Percentiles rank a stretch among this genome's conserved stretches.
These are phyloP conservation scores for Sebastes jordani DNA, from an alignment of 2,797 vertebrate species.

Conservation along the genomic window DNA sequence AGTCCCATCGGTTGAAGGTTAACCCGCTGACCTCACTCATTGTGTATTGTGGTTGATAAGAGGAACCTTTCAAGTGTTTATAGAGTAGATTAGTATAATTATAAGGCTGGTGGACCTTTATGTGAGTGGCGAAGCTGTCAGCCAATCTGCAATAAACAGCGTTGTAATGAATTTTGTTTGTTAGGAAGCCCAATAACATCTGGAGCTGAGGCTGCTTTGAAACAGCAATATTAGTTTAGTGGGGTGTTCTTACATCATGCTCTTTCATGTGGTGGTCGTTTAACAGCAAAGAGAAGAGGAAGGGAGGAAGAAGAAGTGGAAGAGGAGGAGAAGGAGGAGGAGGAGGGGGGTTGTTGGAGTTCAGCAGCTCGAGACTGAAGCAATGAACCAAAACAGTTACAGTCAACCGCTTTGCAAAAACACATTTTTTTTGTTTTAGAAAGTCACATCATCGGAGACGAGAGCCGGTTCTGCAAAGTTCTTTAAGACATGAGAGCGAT, in stretches of 20 bases:
- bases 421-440: slow-evolving; percentile 22
- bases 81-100: slow-evolving; percentile 63
- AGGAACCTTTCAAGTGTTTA: slow-evolving; percentile 67
- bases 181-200: slow-evolving; percentile 59
- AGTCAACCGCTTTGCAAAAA: slow-evolving; percentile 43
- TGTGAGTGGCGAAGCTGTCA: slow-evolving; percentile 24
- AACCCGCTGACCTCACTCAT: slow-evolving; percentile 49
- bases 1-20: slow-evolving; percentile 42
- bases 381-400: slow-evolving; percentile 58
- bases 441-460: slow-evolving; percentile 23
- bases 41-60: slow-evolving; percentile 56
- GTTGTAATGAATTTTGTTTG: slow-evolving; percentile 57
- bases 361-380: slow-evolving; percentile 55
- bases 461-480: slow-evolving; percentile 21
- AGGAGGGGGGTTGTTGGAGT: slow-evolving; percentile 5
- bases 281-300: slow-evolving; percentile 49
- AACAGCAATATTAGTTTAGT: slow-evolving; percentile 71
- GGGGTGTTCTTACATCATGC: slow-evolving; percentile 74
- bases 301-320: slow-evolving; percentile 24
- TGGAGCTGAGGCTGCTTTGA: slow-evolving; percentile 59
- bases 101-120: slow-evolving; percentile 30
- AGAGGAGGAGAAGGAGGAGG: background rate
- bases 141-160: slow-evolving; percentile 59
- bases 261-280: slow-evolving; percentile 77
- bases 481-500: slow-evolving; percentile 26